These are phyloP conservation scores for Aleiodes testaceus DNA, from an alignment of 2,888 invertebrate genomes.

Conservation along the genomic window DNA sequence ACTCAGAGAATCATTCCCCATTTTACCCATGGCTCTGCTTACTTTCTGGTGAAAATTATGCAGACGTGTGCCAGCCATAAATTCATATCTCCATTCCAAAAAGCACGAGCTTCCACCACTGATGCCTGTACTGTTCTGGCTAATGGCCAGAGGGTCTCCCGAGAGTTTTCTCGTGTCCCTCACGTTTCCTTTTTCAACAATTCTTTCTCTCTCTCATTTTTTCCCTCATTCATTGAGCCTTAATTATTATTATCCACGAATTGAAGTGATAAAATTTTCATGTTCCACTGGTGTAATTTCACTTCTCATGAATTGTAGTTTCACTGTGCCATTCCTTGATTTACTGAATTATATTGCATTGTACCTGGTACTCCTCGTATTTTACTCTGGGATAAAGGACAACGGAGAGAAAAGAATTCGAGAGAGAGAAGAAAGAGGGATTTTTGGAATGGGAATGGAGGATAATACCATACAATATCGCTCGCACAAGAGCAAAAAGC, in stretches of 20 bases:
- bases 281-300: slow-evolving; percentile 10
- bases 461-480: slow-evolving; percentile 27
- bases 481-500: slow-evolving; percentile 16
- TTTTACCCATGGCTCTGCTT: slow-evolving; percentile 39
- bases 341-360: slow-evolving; percentile 24
- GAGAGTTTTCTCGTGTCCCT: slow-evolving; percentile 49
- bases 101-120: slow-evolving; percentile 36
- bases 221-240: slow-evolving; percentile 39
- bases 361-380: background rate
- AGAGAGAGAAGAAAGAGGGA: slow-evolving; percentile 20
- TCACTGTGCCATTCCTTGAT: slow-evolving; percentile 31
- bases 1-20: slow-evolving; percentile 34
- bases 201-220: slow-evolving; percentile 43
- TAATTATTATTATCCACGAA: slow-evolving; percentile 17
- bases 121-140: slow-evolving; percentile 49
- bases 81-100: slow-evolving; percentile 67
- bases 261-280: slow-evolving; percentile 18
- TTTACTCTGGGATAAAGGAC: slow-evolving; percentile 18
- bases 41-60: slow-evolving; percentile 50
- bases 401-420: slow-evolving; percentile 24
- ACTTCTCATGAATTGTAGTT: slow-evolving; percentile 10
- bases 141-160: slow-evolving; percentile 50
- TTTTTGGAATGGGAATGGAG: slow-evolving; percentile 4
- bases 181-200: slow-evolving; percentile 36
- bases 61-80: slow-evolving; percentile 61